These are phyloP conservation scores for Hyposoter didymator DNA, from an alignment of 2,888 invertebrate genomes.

Conservation along the genomic window DNA sequence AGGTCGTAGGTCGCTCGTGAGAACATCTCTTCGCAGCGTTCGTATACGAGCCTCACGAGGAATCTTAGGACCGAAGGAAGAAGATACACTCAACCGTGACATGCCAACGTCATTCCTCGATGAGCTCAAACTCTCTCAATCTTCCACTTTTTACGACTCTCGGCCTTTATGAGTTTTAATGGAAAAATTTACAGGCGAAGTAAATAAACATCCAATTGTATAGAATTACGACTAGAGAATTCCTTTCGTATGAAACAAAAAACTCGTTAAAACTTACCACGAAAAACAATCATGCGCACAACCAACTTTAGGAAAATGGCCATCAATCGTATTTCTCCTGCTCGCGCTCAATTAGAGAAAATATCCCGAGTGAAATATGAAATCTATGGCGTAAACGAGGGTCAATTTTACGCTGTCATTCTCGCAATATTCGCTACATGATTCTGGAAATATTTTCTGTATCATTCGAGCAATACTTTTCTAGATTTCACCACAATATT, in stretches of 20 bases:
- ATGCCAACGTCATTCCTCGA: slow-evolving; percentile 26
- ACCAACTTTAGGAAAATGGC: background rate
- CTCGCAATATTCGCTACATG: background rate
- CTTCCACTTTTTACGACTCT: slow-evolving; percentile 1
- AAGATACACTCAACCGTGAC: slow-evolving; percentile 34
- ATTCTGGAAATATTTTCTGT: background rate
- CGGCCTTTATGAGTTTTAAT: background rate
- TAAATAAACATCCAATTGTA: background rate
- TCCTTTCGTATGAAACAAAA: background rate
- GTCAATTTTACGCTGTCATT: background rate
- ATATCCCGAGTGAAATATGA: background rate
- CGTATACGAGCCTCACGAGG: background rate
- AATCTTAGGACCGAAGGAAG: background rate
- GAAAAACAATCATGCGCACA: background rate
- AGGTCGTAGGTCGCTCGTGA: slow-evolving; percentile 80
- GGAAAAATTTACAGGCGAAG: background rate
- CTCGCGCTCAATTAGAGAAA: background rate
- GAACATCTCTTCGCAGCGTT: slow-evolving; percentile 61
- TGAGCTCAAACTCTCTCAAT: background rate
- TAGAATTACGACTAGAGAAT: background rate
- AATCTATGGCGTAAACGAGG: slow-evolving; percentile 2
- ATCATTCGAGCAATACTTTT: background rate
- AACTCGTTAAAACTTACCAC: background rate
- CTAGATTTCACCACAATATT: background rate
- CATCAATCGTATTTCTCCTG: slow-evolving; percentile 4